phyloP scores from a whole-genome alignment of 1,140 invertebrate genomes.

The Drosophila malerkotliana region DNA sequence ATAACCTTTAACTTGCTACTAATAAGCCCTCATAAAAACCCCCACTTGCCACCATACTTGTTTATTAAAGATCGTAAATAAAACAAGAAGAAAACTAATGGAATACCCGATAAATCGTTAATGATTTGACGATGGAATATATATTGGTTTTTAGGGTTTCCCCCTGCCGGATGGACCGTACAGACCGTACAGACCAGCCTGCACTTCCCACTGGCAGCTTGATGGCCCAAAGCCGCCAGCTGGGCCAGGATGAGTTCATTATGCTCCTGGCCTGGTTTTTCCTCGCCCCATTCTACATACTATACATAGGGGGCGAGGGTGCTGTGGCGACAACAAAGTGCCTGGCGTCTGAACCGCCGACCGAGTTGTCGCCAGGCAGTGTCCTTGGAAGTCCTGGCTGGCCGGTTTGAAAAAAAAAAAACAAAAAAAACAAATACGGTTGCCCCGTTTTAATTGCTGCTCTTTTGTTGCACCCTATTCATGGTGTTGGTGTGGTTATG shows the following conservation, averaged over 20 bases:
- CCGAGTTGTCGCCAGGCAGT: slow-evolving; percentile 42
- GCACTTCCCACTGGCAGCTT: slow-evolving; percentile 34
- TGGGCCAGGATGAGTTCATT: slow-evolving; percentile 21
- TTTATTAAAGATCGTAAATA: slow-evolving; percentile 13
- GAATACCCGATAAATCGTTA: slow-evolving; percentile 16
- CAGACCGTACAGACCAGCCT: not conserved
- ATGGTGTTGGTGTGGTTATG: no score
- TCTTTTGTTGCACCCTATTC: slow-evolving; percentile 37
- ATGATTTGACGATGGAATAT: not conserved
- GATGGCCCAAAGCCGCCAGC: slow-evolving; percentile 22
- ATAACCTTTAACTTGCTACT: no score
- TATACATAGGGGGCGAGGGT: no score
- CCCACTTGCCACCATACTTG: not conserved
- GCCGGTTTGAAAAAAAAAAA: not conserved
- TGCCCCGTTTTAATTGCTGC: slow-evolving; percentile 47
- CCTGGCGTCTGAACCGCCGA: slow-evolving; percentile 45
- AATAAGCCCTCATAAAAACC: not conserved
- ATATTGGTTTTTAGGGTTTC: slow-evolving; percentile 41
- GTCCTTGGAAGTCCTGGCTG: slow-evolving; percentile 25
- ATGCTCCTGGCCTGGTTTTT: slow-evolving; percentile 7
- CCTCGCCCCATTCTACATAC: not conserved
- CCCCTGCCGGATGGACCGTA: not conserved
- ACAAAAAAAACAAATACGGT: not conserved
- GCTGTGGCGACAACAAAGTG: slow-evolving; percentile 41
- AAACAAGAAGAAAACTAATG: slow-evolving; percentile 4